Percentiles rank a stretch among this genome's conserved stretches.
Conservation (phyloP, 2,113 vertebrate species). For the Colinus virginianus region DNA sequence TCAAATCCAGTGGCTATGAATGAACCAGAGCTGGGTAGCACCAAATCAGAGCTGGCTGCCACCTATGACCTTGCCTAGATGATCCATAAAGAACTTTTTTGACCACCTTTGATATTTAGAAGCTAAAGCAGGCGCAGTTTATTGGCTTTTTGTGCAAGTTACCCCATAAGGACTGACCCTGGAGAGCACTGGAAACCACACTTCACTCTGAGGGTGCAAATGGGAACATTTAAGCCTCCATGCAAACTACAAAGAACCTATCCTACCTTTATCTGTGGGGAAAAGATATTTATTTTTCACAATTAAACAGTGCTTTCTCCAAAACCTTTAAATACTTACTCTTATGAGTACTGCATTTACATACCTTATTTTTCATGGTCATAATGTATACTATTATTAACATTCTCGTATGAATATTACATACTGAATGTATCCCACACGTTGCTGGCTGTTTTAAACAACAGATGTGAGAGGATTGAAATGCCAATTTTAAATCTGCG, state of each 20-base stretch:
- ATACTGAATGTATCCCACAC: constrained; percentile 16
- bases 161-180: not conserved
- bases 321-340: not conserved
- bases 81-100: not conserved
- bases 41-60: not conserved
- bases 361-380: constrained; percentile 1
- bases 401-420: constrained; percentile 40
- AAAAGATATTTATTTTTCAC: not conserved
- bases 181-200: not conserved
- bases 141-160: not conserved
- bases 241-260: not conserved
- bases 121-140: constrained; percentile 21
- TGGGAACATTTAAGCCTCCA: not conserved
- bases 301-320: not conserved
- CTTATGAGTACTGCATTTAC: not conserved
- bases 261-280: not conserved
- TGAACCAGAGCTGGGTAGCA: not conserved
- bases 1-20: not conserved
- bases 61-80: not conserved
- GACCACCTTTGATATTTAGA: constrained; percentile 7
- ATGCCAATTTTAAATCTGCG: constrained; percentile 60
- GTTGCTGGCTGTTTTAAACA: constrained; percentile 50
- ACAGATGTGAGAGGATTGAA: constrained; percentile 66
- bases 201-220: not conserved
- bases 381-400: constrained; percentile 40